Conservation (phyloP, 2,113 vertebrate genomes). For the Urocolius indicus region DNA sequence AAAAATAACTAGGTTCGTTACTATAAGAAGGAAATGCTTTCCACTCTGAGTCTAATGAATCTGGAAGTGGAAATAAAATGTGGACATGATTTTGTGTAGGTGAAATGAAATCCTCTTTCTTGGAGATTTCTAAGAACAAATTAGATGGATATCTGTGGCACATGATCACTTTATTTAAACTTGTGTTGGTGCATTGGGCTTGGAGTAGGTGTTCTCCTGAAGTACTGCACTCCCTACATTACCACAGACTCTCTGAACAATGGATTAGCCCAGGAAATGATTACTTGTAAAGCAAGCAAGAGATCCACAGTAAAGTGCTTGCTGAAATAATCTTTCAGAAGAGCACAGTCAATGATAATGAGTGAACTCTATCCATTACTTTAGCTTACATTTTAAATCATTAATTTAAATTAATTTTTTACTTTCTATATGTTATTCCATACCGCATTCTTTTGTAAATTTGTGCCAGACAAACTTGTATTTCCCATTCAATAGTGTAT, state of each 20-base stretch:
- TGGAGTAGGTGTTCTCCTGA: not conserved
- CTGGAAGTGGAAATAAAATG: not conserved
- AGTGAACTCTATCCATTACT: not conserved
- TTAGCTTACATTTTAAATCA: not conserved
- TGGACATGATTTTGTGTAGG: not conserved
- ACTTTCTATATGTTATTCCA: not conserved
- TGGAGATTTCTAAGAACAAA: not conserved
- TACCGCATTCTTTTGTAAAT: not conserved
- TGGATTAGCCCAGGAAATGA: not conserved
- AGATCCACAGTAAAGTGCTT: not conserved
- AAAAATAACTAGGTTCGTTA: not conserved
- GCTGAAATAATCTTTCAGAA: not conserved
- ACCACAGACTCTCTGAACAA: not conserved
- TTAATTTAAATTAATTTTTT: not conserved
- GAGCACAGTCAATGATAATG: not conserved
- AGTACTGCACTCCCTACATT: not conserved
- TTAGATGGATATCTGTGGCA: not conserved
- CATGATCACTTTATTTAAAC: not conserved
- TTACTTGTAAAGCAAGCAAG: not conserved
- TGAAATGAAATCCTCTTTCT: not conserved
- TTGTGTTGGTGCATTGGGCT: not conserved
- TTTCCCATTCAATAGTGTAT: not conserved
- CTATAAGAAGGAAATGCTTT: not conserved
- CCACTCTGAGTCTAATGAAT: not conserved
- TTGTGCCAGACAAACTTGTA: not conserved